Base-by-base conservation (phyloP, 2,113 vertebrate genomes). In the Phoxinus phoxinus region DNA sequence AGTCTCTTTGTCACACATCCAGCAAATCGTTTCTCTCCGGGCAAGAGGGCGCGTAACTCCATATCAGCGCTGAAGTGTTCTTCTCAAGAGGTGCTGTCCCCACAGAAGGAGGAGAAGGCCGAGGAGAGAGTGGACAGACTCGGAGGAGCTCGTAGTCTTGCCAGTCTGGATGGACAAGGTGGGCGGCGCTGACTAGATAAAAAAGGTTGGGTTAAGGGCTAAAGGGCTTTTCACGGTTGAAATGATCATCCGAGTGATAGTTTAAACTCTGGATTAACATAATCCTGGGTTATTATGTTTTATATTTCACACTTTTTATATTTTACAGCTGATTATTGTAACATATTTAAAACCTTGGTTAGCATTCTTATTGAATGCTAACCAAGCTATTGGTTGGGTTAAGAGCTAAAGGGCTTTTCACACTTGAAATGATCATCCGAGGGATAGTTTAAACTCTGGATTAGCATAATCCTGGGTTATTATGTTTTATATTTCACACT, bases 111-210 rank as follows among this genome's bases (percentile, higher is more conserved):
- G 74, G 97, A 97, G 32, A 96, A 94, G 94, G 92, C 90, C 12
- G 95, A 96, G 15, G 97, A 96, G 82, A 95, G 93, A 87, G 89
- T 25, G 1, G 95, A 96, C 77, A 88, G 95, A 85, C 95, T 99
- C 84, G 94, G 92, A 0, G 97, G 95, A 88, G 96, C 96, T 21
- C 96, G 96, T 25, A 99, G 98, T 90, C 97, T 95, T 19, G 96
- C 95, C 86, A 99, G 98, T 90, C 95, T 99, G 86, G 97, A 99
- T 81, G 97, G 97, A 90, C 97, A 97, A 95, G 97, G 98, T 99
- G 95, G 25, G 46, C 7, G 3, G 1, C 46, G 56, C 53, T 44
- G 6, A 35, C 72, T 27, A 10, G 4, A 15, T 48, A 13, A 74
- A 48, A 74, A 25, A 37, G 12, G 6, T 74, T 74, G 12, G 53